These are phyloP conservation scores for Pantala flavescens DNA, from an alignment of 1,140 invertebrate genomes.

Conservation along the genomic window DNA sequence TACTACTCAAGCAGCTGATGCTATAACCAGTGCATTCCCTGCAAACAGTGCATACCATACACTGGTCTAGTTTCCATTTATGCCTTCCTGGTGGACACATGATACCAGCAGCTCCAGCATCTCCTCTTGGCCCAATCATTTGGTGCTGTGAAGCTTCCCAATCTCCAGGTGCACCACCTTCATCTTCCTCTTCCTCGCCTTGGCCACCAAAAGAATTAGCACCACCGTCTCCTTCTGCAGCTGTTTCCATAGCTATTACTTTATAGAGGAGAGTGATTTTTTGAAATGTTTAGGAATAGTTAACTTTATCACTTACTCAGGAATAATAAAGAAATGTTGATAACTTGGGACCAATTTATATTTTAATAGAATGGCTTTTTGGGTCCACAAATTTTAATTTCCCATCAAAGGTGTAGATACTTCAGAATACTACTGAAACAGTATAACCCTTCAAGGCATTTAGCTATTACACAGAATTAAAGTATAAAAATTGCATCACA, in stretches of 20 bases:
- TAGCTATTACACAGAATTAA: too few species aligned
- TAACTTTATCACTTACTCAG: too few species aligned
- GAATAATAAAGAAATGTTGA: too few species aligned
- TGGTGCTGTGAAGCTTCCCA: slow-evolving; percentile 30
- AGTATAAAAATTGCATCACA: too few species aligned
- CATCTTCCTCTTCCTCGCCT: slow-evolving; percentile 47
- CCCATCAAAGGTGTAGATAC: too few species aligned
- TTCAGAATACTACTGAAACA: too few species aligned
- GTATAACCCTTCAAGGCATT: too few species aligned
- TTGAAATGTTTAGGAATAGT: neutral
- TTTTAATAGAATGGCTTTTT: too few species aligned
- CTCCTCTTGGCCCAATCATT: slow-evolving; percentile 21
- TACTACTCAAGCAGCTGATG: slow-evolving; percentile 67
- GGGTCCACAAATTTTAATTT: too few species aligned
- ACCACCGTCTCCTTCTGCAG: slow-evolving; percentile 46
- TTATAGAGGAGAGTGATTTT: slow-evolving; percentile 21
- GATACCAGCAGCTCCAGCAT: slow-evolving; percentile 32
- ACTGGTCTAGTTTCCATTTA: slow-evolving; percentile 70
- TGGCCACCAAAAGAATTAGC: slow-evolving; percentile 23
- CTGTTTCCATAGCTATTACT: slow-evolving; percentile 53
- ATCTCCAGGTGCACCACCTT: slow-evolving; percentile 39
- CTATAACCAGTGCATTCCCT: slow-evolving; percentile 91
- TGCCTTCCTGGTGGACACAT: slow-evolving; percentile 60
- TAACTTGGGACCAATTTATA: too few species aligned
- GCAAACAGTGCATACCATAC: slow-evolving; percentile 84